Evolutionary conservation across 2,797 vertebrate genomes (phyloP).

Genomic region (Coracias cyanogaster): DNA sequence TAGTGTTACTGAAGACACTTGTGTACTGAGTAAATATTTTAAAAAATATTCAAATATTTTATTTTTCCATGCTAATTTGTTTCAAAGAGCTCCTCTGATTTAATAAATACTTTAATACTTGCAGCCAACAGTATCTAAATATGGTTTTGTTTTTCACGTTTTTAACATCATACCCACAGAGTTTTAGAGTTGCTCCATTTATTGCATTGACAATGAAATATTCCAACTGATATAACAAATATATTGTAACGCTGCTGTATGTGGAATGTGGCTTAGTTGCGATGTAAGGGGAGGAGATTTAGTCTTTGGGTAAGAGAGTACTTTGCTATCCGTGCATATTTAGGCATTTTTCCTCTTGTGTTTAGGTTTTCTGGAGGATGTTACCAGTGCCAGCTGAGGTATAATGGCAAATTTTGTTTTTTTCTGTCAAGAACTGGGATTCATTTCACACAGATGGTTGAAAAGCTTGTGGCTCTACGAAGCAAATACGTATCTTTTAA

Average conservation of each 20-base stretch:
- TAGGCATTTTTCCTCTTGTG: too few species aligned
- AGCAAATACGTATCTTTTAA: fast-evolving
- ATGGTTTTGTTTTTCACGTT: not conserved
- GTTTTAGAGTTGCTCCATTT: not conserved
- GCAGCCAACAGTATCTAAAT: not conserved
- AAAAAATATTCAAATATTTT: not conserved
- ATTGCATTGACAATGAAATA: not conserved
- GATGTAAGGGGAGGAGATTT: not conserved
- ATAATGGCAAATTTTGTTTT: not conserved
- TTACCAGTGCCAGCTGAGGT: not conserved
- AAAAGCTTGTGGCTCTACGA: not conserved
- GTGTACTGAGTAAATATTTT: not conserved
- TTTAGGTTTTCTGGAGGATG: not conserved
- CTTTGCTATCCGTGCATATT: not conserved
- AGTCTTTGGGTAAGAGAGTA: not conserved
- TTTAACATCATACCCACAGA: not conserved
- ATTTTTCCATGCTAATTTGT: not conserved
- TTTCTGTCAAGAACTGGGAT: not conserved
- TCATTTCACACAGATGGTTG: not conserved
- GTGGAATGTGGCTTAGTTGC: fast-evolving
- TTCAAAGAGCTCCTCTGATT: not conserved
- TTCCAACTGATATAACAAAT: not conserved
- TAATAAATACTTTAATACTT: not conserved
- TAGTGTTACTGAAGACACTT: not conserved
- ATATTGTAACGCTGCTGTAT: fast-evolving